These are phyloP conservation scores for Loris lydekkerianus DNA, from an alignment of 2,797 vertebrate genomes.

Conservation along the genomic window DNA sequence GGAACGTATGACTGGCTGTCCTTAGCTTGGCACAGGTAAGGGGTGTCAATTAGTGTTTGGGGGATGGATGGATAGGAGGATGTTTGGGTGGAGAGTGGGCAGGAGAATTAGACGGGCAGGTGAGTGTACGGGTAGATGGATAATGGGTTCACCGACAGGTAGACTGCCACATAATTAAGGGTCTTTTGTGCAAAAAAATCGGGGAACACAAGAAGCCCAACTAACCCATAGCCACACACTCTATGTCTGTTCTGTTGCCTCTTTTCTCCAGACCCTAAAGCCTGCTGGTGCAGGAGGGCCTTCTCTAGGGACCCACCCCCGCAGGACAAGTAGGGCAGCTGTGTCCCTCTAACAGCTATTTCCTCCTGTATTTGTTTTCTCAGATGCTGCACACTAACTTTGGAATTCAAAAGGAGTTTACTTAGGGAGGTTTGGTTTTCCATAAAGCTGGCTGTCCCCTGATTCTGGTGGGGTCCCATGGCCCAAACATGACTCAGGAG, in stretches of 20 bases:
- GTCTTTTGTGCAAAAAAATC: background rate
- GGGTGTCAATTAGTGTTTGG: background rate
- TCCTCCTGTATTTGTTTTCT: slow-evolving; percentile 68
- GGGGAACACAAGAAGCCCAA: background rate
- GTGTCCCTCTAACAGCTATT: background rate
- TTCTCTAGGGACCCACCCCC: background rate
- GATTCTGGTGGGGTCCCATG: background rate
- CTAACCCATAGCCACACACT: background rate
- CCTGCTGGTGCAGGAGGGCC: background rate
- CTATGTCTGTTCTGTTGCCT: background rate
- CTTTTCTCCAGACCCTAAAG: slow-evolving; percentile 4
- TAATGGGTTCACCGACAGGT: background rate
- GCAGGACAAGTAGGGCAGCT: background rate
- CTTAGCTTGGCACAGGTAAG: background rate
- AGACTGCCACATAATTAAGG: background rate
- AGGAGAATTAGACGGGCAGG: background rate
- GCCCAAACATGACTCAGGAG: slow-evolving; percentile 23
- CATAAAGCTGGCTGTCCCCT: background rate
- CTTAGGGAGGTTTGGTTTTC: slow-evolving; percentile 1
- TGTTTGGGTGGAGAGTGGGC: background rate
- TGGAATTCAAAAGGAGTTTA: slow-evolving; percentile 69
- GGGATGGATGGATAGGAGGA: background rate
- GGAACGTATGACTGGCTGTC: background rate
- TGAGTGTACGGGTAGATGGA: background rate
- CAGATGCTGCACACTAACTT: slow-evolving; percentile 65